Evolutionary conservation across 2,888 invertebrate genomes (phyloP), one percentile per base, ranked within the genome.

Genomic region (Tortrix viridana): DNA sequence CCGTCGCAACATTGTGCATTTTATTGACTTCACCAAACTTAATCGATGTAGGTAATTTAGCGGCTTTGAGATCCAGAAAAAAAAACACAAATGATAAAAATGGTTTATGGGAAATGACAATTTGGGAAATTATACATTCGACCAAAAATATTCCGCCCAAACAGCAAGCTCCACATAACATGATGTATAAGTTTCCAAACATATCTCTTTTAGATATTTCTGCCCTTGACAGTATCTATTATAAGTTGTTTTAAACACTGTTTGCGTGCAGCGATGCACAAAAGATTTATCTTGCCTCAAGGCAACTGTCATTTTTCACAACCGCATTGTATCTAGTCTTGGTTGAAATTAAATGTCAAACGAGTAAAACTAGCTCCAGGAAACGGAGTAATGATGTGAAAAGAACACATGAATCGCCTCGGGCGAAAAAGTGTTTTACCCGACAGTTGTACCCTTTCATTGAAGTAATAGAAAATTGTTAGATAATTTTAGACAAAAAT

Each of bases 271-370:
- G 18, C 46, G 38, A 18, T 50, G 50, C 38, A 63, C 53, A 58
- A 58, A 63, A 63, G 63, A 53, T 63, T 63, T 63, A 58, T 63
- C 58, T 53, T 48, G 19, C 47, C 20, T 12, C 47, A 53, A 41
- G 56, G 56, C 62, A 56, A 58, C 38, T 57, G 47, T 58, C 58
- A 63, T 63, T 63, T 63, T 63, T 63, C 63, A 63, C 19, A n/a
- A 41, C 26, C 46, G 41, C 26, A 44, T 38, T 62, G 53, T 57
- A 37, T 41, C 60, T 49, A 20, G 22, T 37, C 57, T 57, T 41
- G 37, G 52, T 32, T 46, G 23, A 60, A 60, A 60, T 57, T 41
- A 47, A 52, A 62, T 43, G 46, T 62, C 57, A 57, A 16, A 19
- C 47, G 44, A 46, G 26, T 50, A 26, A 57, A 62, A 57, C 32